Conservation (phyloP, 2,113 vertebrate species). For the Pseudopodoces humilis region DNA sequence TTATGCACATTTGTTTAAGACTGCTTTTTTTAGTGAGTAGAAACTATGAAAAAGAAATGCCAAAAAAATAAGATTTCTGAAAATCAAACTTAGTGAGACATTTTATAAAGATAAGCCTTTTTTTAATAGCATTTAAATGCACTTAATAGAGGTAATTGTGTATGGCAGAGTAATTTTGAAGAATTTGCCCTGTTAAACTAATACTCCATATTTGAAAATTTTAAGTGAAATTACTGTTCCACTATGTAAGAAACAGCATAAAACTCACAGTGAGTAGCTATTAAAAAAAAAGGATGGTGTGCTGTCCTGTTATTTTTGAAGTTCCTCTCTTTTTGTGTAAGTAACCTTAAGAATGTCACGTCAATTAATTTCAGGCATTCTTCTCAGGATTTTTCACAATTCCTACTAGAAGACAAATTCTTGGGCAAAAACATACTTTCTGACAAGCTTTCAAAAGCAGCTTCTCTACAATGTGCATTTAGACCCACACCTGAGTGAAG, state of each 20-base stretch:
- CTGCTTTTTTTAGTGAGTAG: background rate
- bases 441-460: background rate
- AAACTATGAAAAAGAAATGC: background rate
- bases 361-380: background rate
- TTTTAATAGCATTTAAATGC: background rate
- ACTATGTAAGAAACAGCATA: background rate
- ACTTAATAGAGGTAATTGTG: background rate
- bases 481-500: fast-evolving
- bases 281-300: background rate
- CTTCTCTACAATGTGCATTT: background rate
- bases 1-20: background rate
- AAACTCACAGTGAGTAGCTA: background rate
- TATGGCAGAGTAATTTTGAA: background rate
- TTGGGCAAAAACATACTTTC: background rate
- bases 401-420: background rate
- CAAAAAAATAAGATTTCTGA: background rate
- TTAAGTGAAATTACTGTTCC: background rate
- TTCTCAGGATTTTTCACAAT: background rate
- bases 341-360: fast-evolving
- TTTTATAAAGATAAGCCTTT: background rate
- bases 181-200: background rate
- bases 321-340: background rate
- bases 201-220: background rate
- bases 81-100: background rate
- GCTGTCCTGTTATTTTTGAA: background rate